These are phyloP conservation scores for Sclerurus mexicanus DNA, from an alignment of 2,113 vertebrate genomes.

Conservation along the genomic window DNA sequence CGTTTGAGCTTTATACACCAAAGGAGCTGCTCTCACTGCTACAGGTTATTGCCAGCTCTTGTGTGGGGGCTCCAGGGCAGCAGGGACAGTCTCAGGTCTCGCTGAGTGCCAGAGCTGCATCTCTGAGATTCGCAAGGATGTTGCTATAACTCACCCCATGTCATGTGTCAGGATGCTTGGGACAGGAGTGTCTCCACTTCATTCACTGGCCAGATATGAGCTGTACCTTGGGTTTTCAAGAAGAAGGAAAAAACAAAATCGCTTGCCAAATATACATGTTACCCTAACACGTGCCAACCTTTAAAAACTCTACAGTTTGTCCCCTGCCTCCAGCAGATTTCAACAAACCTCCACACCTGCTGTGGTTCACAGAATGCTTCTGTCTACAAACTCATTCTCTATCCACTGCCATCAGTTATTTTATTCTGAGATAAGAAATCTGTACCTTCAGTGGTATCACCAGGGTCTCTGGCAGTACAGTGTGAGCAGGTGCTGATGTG, in stretches of 20 bases:
- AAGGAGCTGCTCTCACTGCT: neutral
- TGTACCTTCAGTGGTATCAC: neutral
- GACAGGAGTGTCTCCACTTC: neutral
- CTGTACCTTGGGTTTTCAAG: neutral
- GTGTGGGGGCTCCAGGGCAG: rapidly evolving
- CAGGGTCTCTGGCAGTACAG: neutral
- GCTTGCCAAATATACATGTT: neutral
- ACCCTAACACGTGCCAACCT: neutral
- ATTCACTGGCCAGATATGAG: neutral
- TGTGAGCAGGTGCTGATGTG: neutral
- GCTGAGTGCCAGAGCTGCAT: neutral
- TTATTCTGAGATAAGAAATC: neutral
- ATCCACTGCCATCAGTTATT: neutral
- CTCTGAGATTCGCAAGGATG: neutral
- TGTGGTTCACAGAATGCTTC: neutral
- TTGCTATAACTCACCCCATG: neutral
- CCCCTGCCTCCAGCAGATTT: neutral
- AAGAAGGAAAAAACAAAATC: neutral
- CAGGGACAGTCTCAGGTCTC: neutral
- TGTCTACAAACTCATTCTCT: neutral
- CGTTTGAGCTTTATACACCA: neutral
- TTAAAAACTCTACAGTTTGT: neutral
- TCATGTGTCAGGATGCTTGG: neutral
- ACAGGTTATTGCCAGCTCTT: neutral
- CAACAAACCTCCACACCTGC: rapidly evolving